Percentiles rank a stretch among this genome's conserved stretches.
Conservation (phyloP, 2,888 invertebrate genomes). For the Entomobrya multifasciata region DNA sequence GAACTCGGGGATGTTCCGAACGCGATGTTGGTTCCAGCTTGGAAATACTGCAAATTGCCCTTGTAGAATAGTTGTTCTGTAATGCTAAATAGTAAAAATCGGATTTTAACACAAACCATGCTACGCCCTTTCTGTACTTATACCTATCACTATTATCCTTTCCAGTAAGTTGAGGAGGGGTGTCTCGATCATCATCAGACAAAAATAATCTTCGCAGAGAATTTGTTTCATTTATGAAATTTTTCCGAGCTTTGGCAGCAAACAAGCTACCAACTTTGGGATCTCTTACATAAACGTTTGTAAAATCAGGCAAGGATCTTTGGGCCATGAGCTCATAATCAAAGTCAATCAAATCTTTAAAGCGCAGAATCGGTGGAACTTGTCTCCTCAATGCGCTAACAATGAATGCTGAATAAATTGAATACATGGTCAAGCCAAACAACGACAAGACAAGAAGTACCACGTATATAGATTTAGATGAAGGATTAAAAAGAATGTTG, state of each 20-base stretch:
- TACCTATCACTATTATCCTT: neutral
- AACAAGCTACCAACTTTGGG: neutral
- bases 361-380: neutral
- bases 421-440: slow-evolving; percentile 53
- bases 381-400: slow-evolving; percentile 35
- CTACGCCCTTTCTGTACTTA: slow-evolving; percentile 2
- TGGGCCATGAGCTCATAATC: slow-evolving; percentile 35
- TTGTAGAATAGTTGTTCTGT: slow-evolving; percentile 12
- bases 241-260: slow-evolving; percentile 5
- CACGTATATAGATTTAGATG: neutral
- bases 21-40: slow-evolving; percentile 12
- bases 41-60: slow-evolving; percentile 33
- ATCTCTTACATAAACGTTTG: slow-evolving; percentile 37
- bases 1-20: slow-evolving; percentile 23
- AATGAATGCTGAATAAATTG: slow-evolving; percentile 54
- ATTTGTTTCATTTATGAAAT: slow-evolving; percentile 27
- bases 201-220: neutral
- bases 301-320: slow-evolving; percentile 44
- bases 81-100: slow-evolving; percentile 52
- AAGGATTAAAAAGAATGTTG: neutral
- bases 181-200: neutral
- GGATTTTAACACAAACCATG: slow-evolving; percentile 33
- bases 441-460: slow-evolving; percentile 20
- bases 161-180: neutral
- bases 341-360: slow-evolving; percentile 40